Base-by-base conservation (phyloP, 2,888 invertebrate genomes). In the Homarus gammarus region DNA sequence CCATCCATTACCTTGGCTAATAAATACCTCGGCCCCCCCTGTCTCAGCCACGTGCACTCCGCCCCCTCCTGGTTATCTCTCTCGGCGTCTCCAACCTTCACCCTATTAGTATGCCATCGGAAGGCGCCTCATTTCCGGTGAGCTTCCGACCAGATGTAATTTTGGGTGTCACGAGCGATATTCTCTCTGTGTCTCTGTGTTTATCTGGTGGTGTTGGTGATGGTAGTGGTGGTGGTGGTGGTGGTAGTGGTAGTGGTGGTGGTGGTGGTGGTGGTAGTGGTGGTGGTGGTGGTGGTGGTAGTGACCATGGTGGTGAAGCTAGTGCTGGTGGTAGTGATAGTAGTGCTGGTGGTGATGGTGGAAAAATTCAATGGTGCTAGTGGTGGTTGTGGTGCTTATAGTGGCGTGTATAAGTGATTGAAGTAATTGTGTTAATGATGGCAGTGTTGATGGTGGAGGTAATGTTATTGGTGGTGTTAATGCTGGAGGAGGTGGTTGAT, bases 121-220 rank as follows among this genome's bases (percentile, higher is more conserved):
- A 77, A 75, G 77, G 27, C n/a, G 40, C 33, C 64, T 49, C 27
- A 64, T 85, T 85, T 77, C 85, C 77, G 40, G 64, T 33, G 10
- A 44, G 27, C 77, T 85, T 56, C 61, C 64, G 77, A 85, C 75
- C 77, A 85, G 85, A 77, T 77, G 68, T 77, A 70, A 70, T 70
- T 70, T 64, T 68, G 31, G 31, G 40, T 27, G 44, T 44, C 44
- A 27, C 38, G 82, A 64, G 68, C 79, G 56, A 40, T 82, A 33
- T 83, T 72, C 51, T 38, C 18, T 18, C 56, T 18, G 3, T 56
- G 18, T 18, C 56, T 73, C 73, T n/a, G n/a, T n/a, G n/a, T 18
- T 64, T 51, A 36, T 78, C 33, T 56, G 64, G 12, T 82, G 64
- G 40, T 40, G 77, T 1, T 77, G 81, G 36, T 33, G 38, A 51